Evolutionary conservation across 2,113 vertebrate genomes (phyloP).

Genomic region (Lampris megalopsis): DNA sequence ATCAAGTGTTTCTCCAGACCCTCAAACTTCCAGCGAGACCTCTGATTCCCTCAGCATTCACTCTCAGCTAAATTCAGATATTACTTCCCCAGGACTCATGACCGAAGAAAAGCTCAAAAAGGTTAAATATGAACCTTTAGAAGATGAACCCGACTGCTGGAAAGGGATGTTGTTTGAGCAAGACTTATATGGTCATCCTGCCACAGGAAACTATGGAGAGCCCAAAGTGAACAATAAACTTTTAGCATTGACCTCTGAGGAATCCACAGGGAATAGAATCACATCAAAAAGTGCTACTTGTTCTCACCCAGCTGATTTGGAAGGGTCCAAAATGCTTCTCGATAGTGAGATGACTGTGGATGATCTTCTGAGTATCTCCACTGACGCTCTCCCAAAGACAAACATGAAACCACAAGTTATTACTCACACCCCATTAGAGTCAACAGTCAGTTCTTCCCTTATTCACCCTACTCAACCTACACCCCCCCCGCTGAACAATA

Average conservation of each 20-base stretch:
- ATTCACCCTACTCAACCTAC: constrained; percentile 14
- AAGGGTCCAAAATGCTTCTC: constrained; percentile 28
- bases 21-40: constrained; percentile 47
- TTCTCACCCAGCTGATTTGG: constrained; percentile 1
- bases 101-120: constrained; percentile 65
- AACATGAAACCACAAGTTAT: constrained; percentile 19
- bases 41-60: constrained; percentile 31
- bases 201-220: constrained; percentile 52
- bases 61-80: constrained; percentile 24
- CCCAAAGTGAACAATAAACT: constrained; percentile 37
- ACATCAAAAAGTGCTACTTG: constrained; percentile 6
- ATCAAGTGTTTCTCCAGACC: constrained; percentile 49
- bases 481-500: constrained; percentile 50
- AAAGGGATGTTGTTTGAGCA: constrained; percentile 72
- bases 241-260: constrained; percentile 33
- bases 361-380: constrained; percentile 43
- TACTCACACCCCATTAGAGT: constrained; percentile 24
- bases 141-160: constrained; percentile 67
- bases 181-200: constrained; percentile 69
- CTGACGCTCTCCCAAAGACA: not conserved
- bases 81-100: constrained; percentile 20
- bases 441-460: not conserved
- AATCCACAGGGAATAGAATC: constrained; percentile 17
- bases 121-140: constrained; percentile 73
- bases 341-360: constrained; percentile 44